Evolutionary conservation across 1,140 invertebrate species (phyloP).

Genomic region (Diorhabda elongata): DNA sequence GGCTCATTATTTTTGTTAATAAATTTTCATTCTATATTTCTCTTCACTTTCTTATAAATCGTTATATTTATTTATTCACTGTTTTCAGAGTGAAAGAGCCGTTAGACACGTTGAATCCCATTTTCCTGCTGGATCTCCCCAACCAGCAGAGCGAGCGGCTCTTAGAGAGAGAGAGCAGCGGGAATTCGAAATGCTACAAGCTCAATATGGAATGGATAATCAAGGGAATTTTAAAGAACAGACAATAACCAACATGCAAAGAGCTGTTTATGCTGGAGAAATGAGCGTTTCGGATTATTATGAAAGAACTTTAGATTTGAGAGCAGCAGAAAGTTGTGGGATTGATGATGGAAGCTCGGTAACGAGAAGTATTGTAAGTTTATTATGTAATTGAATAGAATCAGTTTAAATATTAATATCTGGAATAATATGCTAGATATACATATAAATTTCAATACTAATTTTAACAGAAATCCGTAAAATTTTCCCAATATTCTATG

Average conservation of each 20-base stretch:
- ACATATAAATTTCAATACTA: too few species aligned
- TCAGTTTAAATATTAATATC: too few species aligned
- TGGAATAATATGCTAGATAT: too few species aligned
- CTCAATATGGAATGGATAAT: constrained; percentile 86
- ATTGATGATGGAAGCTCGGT: constrained; percentile 79
- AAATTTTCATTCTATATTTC: not conserved
- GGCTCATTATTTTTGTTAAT: too few species aligned
- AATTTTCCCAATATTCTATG: too few species aligned
- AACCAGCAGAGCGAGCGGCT: constrained; percentile 60
- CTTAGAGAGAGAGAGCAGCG: constrained; percentile 68
- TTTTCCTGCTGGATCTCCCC: constrained; percentile 42
- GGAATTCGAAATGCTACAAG: constrained; percentile 75
- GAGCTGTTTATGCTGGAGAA: constrained; percentile 78
- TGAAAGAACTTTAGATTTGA: constrained; percentile 70
- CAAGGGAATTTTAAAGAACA: constrained; percentile 64
- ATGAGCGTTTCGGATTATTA: constrained; percentile 83
- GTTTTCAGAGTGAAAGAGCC: constrained; percentile 50
- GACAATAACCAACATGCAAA: constrained; percentile 75
- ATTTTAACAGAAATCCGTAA: too few species aligned
- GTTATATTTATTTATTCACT: not conserved
- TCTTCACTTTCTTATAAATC: not conserved
- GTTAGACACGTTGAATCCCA: constrained; percentile 46
- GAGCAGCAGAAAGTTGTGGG: constrained; percentile 69
- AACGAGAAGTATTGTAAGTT: constrained; percentile 51
- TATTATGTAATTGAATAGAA: not conserved